A percentile compares a stretch with the other conserved stretches of the same genome.
phyloP scores from a whole-genome alignment of 64 coral and sea anemone genomes.

The Actinia equina region DNA sequence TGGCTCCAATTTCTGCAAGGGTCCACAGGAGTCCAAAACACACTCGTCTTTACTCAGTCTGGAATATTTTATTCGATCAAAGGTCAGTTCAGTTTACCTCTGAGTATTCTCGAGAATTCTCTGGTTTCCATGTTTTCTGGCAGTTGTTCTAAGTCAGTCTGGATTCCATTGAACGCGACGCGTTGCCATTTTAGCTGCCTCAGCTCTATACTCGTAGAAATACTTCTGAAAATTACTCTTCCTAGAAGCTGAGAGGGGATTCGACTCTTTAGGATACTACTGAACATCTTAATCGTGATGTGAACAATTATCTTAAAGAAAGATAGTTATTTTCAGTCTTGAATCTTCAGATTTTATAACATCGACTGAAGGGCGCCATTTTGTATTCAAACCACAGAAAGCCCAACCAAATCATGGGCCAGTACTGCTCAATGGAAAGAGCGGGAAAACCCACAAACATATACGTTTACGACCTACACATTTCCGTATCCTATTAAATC shows the following conservation, averaged over 20 bases:
- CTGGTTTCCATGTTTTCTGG: background rate
- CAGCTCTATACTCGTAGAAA: background rate
- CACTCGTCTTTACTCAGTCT: too few relatives aligned
- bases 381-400: background rate
- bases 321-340: background rate
- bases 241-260: background rate
- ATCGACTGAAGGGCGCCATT: background rate
- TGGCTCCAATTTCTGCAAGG: too few relatives aligned
- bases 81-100: constrained; percentile 8
- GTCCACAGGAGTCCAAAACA: too few relatives aligned
- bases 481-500: too few relatives aligned
- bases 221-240: background rate
- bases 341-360: background rate
- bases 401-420: background rate
- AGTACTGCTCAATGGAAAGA: background rate
- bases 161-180: constrained; percentile 55
- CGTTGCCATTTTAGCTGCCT: constrained; percentile 50
- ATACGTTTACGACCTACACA: too few relatives aligned
- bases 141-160: constrained; percentile 48
- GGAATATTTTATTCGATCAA: too few relatives aligned
- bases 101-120: constrained; percentile 40
- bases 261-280: background rate
- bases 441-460: background rate
- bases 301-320: background rate
- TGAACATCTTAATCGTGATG: background rate